Base-by-base conservation (phyloP, 2,113 vertebrate genomes). In the Leptobrachium ailaonicum region DNA sequence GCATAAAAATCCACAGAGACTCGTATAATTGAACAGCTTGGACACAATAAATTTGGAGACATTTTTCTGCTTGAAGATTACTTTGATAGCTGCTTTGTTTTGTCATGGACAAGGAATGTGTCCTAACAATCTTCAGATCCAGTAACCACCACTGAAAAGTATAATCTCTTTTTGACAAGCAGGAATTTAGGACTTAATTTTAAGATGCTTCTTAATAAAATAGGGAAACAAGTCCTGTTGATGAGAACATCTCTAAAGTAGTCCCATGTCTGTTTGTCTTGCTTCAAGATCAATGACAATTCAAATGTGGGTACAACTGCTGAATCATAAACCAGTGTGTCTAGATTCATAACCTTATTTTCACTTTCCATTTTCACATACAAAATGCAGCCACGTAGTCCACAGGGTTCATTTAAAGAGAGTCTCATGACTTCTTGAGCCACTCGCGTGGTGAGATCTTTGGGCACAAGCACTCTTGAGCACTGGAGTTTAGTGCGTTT, bases 281-380 rank as follows among this genome's bases (percentile, higher is more conserved):
- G 94, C 86, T 95, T 97, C 83, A 97, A 94, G 73, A 96, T 93
- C 2, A 97, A 91, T 0, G 93, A 96, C 75, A 96, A 87, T 86
- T 97, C 95, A 45, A 96, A 97, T 0, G 95, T 96, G 73, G 95
- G 95, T 82, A 94, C 93, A 72, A 96, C 90, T 0, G 88, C 89
- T 68, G 94, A 82, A 1, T 96, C 94, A 44, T 89, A 96, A 42
- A 90, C 87, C 2, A 97, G 90, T 73, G 89, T 88, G 83, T 95
- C 95, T 77, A 97, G 88, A 79, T 89, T 92, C 86, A 90, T 92
- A 87, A 92, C 94, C 76, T 90, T 89, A 50, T 87, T 87, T 79
- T 87, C 88, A 77, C 89, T 89, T 76, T 95, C 95, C 81, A 96
- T 85, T 74, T 92, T 90, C 66, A 96, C 82, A 2, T 93, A 90